A percentile compares a stretch with the other conserved stretches of the same genome.
These are phyloP conservation scores for Triplophysa yarkandensis DNA, from an alignment of 2,797 vertebrate genomes.

Conservation along the genomic window DNA sequence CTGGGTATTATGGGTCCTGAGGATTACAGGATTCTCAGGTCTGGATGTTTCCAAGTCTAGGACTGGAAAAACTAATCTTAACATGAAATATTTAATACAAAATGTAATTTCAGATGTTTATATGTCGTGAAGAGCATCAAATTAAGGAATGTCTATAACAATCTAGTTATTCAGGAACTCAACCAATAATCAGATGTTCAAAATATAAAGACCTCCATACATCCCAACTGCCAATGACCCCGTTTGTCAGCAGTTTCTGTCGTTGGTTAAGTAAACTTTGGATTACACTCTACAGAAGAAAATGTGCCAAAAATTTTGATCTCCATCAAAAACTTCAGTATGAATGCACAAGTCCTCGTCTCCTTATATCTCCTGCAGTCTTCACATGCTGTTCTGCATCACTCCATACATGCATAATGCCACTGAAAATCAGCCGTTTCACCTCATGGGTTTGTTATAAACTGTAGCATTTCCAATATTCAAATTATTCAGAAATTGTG, in stretches of 20 bases:
- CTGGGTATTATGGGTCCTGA: slow-evolving; percentile 6
- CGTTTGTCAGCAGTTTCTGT: neutral
- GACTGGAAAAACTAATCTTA: neutral
- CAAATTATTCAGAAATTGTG: neutral
- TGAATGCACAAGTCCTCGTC: slow-evolving; percentile 2
- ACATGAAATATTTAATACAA: slow-evolving; percentile 15
- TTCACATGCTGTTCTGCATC: neutral
- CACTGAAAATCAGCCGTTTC: slow-evolving; percentile 13
- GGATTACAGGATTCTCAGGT: neutral
- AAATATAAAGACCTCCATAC: neutral
- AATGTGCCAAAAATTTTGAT: neutral
- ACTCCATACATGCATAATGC: slow-evolving; percentile 24
- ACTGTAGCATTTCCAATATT: slow-evolving; percentile 29
- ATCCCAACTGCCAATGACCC: neutral
- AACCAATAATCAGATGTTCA: neutral
- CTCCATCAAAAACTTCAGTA: neutral
- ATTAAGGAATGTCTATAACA: neutral
- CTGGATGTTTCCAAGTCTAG: neutral
- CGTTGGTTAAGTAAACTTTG: neutral
- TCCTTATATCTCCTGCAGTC: neutral
- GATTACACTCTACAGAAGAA: neutral
- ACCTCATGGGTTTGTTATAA: slow-evolving; percentile 27
- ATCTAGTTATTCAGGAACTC: neutral
- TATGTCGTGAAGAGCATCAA: neutral
- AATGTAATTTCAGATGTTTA: neutral